Conservation (phyloP, 2,888 invertebrate species). For the Sthenelais limicola region DNA sequence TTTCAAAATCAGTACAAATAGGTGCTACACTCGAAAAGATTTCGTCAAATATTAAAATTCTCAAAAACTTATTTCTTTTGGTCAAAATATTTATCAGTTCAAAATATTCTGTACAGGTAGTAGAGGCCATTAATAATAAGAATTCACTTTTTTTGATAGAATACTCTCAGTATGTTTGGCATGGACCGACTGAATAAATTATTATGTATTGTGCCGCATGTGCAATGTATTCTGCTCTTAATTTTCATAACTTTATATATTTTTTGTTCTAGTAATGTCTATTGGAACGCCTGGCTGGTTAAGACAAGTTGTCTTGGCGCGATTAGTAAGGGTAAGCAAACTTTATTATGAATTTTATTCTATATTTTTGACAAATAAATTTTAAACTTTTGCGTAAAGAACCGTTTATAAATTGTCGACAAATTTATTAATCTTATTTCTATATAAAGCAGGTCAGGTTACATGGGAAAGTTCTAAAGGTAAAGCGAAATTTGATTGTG, state of each 20-base stretch:
- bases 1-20: too few relatives aligned
- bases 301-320: background rate
- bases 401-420: background rate
- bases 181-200: too few relatives aligned
- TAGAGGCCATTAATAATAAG: too few relatives aligned
- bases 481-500: background rate
- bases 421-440: background rate
- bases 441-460: background rate
- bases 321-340: slow-evolving; percentile 5
- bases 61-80: too few relatives aligned
- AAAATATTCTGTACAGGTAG: too few relatives aligned
- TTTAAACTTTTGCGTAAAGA: background rate
- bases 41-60: too few relatives aligned
- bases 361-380: background rate
- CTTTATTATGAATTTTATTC: background rate
- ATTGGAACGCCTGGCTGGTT: background rate
- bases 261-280: background rate
- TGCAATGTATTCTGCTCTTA: background rate
- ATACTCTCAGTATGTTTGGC: too few relatives aligned
- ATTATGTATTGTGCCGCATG: background rate
- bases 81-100: too few relatives aligned
- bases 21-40: too few relatives aligned
- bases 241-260: too few relatives aligned
- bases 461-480: too few relatives aligned
- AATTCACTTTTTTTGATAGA: too few relatives aligned